Conservation (phyloP, 2,888 invertebrate species). For the Portevinia maculata region DNA sequence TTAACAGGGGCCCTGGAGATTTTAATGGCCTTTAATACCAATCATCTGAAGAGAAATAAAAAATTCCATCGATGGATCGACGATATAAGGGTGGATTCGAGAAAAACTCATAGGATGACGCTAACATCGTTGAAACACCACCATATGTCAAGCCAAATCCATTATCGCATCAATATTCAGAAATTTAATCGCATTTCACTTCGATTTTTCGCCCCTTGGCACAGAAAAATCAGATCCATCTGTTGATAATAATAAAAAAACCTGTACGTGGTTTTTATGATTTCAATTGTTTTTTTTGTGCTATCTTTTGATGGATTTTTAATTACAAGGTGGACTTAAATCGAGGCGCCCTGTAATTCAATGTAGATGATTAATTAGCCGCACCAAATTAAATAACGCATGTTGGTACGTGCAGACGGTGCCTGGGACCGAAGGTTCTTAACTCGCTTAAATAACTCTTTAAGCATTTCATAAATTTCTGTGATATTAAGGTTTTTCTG, state of each 20-base stretch:
- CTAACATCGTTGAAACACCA: background rate
- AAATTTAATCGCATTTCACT: slow-evolving; percentile 12
- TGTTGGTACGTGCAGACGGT: too few species aligned
- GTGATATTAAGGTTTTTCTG: too few species aligned
- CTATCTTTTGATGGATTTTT: slow-evolving; percentile 22
- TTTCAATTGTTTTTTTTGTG: background rate
- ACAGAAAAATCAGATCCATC: background rate
- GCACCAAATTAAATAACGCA: too few species aligned
- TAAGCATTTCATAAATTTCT: too few species aligned
- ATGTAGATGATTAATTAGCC: background rate
- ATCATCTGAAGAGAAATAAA: background rate
- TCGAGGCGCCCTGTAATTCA: background rate
- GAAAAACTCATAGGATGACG: too few species aligned
- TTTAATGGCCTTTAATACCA: background rate
- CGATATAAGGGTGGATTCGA: too few species aligned
- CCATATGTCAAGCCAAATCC: slow-evolving; percentile 16
- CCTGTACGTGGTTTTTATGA: slow-evolving; percentile 35
- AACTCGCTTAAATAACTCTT: too few species aligned
- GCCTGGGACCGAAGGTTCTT: too few species aligned
- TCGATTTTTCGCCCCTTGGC: background rate
- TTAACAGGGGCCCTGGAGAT: background rate
- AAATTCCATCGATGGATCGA: background rate
- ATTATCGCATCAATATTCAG: slow-evolving; percentile 24
- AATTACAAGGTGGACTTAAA: slow-evolving; percentile 38
- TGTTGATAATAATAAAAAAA: slow-evolving; percentile 4